Conservation (phyloP, 2,797 vertebrate species). For the Sebastes umbrosus region DNA sequence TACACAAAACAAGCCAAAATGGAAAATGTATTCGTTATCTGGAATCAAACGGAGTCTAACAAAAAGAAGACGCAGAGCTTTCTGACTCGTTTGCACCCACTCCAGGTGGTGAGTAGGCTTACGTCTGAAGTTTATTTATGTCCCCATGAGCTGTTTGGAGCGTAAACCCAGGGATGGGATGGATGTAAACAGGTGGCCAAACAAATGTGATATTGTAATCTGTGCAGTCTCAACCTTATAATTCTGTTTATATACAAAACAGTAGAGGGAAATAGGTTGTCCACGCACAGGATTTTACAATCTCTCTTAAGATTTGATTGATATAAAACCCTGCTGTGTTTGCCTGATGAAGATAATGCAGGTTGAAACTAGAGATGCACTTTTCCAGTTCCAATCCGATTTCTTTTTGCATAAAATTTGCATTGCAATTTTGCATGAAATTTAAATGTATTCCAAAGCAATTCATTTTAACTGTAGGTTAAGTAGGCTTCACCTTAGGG, state of each 20-base stretch:
- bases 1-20: neutral
- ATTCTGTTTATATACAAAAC: neutral
- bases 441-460: no score
- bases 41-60: neutral
- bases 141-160: neutral
- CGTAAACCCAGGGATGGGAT: neutral
- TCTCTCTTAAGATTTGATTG: neutral
- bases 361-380: neutral
- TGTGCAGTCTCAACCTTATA: neutral
- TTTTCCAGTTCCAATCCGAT: no score
- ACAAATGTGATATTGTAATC: neutral
- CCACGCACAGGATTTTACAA: neutral
- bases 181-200: neutral
- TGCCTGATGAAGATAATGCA: neutral
- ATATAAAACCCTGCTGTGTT: neutral
- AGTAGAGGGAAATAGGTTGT: neutral
- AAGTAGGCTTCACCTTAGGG: no score
- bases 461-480: no score
- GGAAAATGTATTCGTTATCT: neutral
- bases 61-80: neutral
- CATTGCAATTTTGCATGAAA: no score
- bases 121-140: slow-evolving; percentile 14
- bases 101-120: slow-evolving; percentile 13
- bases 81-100: neutral
- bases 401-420: no score